These are phyloP conservation scores for Coronaproctus castanopsis DNA, from an alignment of 2,888 invertebrate species.

Conservation along the genomic window DNA sequence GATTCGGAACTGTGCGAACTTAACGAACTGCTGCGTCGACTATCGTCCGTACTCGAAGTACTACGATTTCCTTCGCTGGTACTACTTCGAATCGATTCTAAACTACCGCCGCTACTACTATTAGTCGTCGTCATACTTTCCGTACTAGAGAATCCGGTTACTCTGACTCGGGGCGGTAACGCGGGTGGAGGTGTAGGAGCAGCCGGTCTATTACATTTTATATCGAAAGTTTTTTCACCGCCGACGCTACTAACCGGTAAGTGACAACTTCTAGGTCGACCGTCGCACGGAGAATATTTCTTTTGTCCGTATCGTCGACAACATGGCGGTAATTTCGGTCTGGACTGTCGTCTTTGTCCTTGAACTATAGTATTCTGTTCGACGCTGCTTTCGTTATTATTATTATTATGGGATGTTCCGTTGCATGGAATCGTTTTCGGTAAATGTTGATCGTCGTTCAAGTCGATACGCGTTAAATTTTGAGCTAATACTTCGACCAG, in stretches of 20 bases:
- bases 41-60: slow-evolving; percentile 66
- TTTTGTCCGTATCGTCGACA: slow-evolving; percentile 22
- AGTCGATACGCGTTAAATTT: slow-evolving; percentile 7
- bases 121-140: slow-evolving; percentile 66
- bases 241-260: slow-evolving; percentile 27
- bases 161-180: slow-evolving; percentile 31
- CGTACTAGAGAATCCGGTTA: slow-evolving; percentile 50
- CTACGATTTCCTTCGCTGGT: slow-evolving; percentile 73
- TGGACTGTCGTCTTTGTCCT: neutral
- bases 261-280: slow-evolving; percentile 28
- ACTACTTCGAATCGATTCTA: slow-evolving; percentile 69
- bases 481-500: slow-evolving; percentile 6
- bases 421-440: slow-evolving; percentile 32
- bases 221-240: slow-evolving; percentile 30
- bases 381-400: slow-evolving; percentile 7
- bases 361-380: neutral
- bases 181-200: no score
- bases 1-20: slow-evolving; percentile 75
- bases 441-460: slow-evolving; percentile 14
- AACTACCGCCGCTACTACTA: slow-evolving; percentile 58
- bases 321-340: neutral
- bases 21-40: slow-evolving; percentile 58
- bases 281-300: slow-evolving; percentile 29
- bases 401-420: slow-evolving; percentile 5
- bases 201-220: slow-evolving; percentile 44